Evolutionary conservation across 2,888 invertebrate species (phyloP), one percentile per base, ranked within the genome.

Genomic region (Pristionchus japonicus): DNA sequence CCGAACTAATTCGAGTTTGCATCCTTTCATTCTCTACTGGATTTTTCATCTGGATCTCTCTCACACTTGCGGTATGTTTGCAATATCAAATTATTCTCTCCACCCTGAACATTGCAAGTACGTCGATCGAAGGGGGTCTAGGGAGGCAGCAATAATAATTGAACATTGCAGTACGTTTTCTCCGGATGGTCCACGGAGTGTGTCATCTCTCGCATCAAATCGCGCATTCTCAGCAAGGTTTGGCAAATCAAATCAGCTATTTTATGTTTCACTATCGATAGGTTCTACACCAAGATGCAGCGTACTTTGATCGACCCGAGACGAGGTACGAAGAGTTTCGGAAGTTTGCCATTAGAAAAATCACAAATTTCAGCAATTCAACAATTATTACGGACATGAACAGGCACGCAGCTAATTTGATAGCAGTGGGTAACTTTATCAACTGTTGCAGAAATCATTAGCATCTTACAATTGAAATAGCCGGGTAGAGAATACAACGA

Each of bases 11-110:
- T 20, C 34, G 40, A 3, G 61, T 61, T 13, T 61, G 37, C 15
- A 6, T 23, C 20, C 27, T 84, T 6, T 13, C 84, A n/a, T 13
- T 84, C 61, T 23, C 20, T 40, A 84, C 37, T n/a, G 84, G 84
- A 3, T 23, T 37, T 3, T 84, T 84, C 61, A 61, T 84, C 57
- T 84, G 84, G 84, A 23, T 84, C n/a, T 37, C 84, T 3, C 84
- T 85, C 31, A 27, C 40, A 9, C 85, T 85, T 3, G 61, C 85
- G 17, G 85, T 85, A 0, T 0, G 64, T 40, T 64, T 6, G n/a
- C 17, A n/a, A 31, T 52, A 43, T 3, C 34, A 23, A 15, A 34
- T 67, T 15, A 34, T 70, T 70, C 3, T n/a, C n/a, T n/a, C n/a
- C n/a, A n/a, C n/a, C n/a, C n/a, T n/a, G n/a, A n/a, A n/a, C n/a